These are phyloP conservation scores for Neoarius graeffei DNA, from an alignment of 2,113 vertebrate species.

Conservation along the genomic window DNA sequence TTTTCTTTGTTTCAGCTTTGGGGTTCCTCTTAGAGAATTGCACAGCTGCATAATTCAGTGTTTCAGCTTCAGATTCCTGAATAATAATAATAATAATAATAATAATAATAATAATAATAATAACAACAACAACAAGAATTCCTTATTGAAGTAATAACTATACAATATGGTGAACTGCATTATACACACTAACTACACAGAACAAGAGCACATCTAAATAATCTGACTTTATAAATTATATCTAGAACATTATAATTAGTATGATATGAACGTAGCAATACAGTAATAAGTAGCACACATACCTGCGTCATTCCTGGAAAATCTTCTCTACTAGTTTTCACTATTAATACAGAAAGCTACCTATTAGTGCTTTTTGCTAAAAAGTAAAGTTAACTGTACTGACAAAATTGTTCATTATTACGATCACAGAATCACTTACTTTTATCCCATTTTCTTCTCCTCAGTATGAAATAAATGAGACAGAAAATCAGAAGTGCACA, in stretches of 20 bases:
- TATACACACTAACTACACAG: no score
- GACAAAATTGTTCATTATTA: neutral
- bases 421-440: neutral
- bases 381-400: neutral
- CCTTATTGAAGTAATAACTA: no score
- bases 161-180: neutral
- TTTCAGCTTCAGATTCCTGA: no score
- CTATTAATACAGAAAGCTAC: neutral
- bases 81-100: neutral
- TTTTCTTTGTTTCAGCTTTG: no score
- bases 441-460: no score
- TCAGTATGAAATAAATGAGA: no score
- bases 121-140: neutral
- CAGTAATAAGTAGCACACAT: neutral
- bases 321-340: neutral
- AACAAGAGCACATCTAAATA: no score
- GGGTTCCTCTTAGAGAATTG: no score
- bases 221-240: no score
- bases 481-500: no score
- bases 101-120: slow-evolving; percentile 1
- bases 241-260: neutral
- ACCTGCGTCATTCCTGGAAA: neutral
- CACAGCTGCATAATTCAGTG: no score
- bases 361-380: neutral
- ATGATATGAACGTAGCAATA: no score